Percentiles rank a stretch among this genome's conserved stretches.
These are phyloP conservation scores for Hipposideros larvatus DNA, from an alignment of 2,797 vertebrate species.

Conservation along the genomic window DNA sequence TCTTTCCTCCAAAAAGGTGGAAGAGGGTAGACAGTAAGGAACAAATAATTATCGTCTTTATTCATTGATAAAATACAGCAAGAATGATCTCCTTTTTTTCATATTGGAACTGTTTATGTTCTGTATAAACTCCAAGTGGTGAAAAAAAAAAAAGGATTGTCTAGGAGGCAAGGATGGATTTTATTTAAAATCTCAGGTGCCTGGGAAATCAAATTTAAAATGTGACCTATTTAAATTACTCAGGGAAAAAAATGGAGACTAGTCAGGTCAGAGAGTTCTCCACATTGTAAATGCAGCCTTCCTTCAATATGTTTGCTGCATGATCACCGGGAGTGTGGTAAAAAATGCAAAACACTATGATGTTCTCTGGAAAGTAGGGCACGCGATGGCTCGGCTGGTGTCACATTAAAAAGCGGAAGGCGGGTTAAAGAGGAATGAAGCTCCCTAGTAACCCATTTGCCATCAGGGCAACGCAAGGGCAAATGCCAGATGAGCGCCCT, in stretches of 20 bases:
- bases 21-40: neutral
- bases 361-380: conserved; percentile 25
- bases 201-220: conserved; percentile 77
- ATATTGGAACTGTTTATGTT: neutral
- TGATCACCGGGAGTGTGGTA: neutral
- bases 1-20: neutral
- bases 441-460: conserved; percentile 19
- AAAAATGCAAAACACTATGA: conserved; percentile 30
- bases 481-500: conserved; percentile 55
- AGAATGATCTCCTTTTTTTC: conserved; percentile 41
- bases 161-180: conserved; percentile 67
- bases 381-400: neutral
- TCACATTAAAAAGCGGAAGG: neutral
- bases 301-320: neutral
- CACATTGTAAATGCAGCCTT: conserved; percentile 11
- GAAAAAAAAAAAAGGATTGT: neutral
- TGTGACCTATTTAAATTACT: conserved; percentile 80
- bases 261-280: conserved; percentile 61
- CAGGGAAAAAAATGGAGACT: conserved; percentile 17
- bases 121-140: neutral
- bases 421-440: conserved; percentile 8
- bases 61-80: neutral
- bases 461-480: neutral
- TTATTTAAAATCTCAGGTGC: conserved; percentile 61
- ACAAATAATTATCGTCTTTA: neutral